phyloP scores from a whole-genome alignment of 92 coral and sea anemone genomes.

The Isaurus tuberculatus region DNA sequence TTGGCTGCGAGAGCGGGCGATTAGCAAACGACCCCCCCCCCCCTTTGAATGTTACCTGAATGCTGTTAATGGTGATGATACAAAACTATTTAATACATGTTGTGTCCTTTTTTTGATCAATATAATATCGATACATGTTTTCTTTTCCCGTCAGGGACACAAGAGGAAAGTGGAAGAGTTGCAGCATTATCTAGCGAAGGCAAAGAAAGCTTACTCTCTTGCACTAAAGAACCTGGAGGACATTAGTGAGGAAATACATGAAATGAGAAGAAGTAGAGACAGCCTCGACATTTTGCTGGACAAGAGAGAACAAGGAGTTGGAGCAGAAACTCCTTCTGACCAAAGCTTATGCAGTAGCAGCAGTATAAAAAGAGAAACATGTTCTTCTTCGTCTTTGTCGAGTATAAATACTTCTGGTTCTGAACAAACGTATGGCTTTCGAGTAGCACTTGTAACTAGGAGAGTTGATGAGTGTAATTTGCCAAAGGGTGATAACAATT shows the following conservation, averaged over 20 bases:
- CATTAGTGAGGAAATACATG: slow-evolving; percentile 97
- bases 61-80: no score
- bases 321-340: slow-evolving; percentile 83
- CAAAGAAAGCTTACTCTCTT: slow-evolving; percentile 81
- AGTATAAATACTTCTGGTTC: not conserved
- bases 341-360: slow-evolving; percentile 38
- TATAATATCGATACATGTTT: not conserved
- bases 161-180: slow-evolving; percentile 76
- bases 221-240: slow-evolving; percentile 87
- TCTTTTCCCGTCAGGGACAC: slow-evolving; percentile 69
- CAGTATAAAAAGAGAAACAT: not conserved
- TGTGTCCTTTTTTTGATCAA: not conserved
- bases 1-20: no score
- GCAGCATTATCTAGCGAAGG: slow-evolving; percentile 70
- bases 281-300: slow-evolving; percentile 67
- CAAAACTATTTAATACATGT: not conserved
- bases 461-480: not conserved
- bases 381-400: slow-evolving; percentile 24
- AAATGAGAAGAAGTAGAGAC: slow-evolving; percentile 81
- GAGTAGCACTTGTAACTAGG: slow-evolving; percentile 28
- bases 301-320: slow-evolving; percentile 94
- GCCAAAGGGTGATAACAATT: not conserved
- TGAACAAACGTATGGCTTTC: slow-evolving; percentile 4
- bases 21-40: no score
- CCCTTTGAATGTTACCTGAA: no score